These are phyloP conservation scores for Halictus quadricinctus DNA, from an alignment of 2,888 invertebrate genomes.

Conservation along the genomic window DNA sequence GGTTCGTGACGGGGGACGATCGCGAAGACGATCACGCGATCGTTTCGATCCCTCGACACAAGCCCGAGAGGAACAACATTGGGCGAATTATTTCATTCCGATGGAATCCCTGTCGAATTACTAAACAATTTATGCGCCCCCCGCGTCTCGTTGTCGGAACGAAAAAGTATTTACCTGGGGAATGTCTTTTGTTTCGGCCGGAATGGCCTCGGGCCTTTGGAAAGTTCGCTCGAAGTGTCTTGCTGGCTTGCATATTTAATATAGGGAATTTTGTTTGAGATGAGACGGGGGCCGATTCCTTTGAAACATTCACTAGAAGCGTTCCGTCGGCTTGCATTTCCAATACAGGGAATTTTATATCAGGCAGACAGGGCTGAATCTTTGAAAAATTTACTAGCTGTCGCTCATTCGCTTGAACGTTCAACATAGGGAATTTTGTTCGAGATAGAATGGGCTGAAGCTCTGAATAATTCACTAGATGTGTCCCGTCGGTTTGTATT, in stretches of 20 bases:
- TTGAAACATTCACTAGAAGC: background rate
- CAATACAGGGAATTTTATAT: background rate
- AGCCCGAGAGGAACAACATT: background rate
- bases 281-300: background rate
- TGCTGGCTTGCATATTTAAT: background rate
- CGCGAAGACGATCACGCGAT: conserved; percentile 2
- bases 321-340: background rate
- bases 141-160: background rate
- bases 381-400: background rate
- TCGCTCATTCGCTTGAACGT: background rate
- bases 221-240: background rate
- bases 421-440: background rate
- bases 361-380: background rate
- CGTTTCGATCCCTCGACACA: background rate
- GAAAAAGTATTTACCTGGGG: background rate
- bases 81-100: background rate
- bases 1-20: background rate
- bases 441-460: background rate
- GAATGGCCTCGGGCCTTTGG: background rate
- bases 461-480: background rate
- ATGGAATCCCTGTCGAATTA: background rate
- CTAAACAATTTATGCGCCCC: conserved; percentile 1
- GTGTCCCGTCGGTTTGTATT: background rate
- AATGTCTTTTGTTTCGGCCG: background rate
- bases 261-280: background rate